Evolutionary conservation across 2,797 vertebrate species (phyloP).

Genomic region (Percopsis omiscomaycus): DNA sequence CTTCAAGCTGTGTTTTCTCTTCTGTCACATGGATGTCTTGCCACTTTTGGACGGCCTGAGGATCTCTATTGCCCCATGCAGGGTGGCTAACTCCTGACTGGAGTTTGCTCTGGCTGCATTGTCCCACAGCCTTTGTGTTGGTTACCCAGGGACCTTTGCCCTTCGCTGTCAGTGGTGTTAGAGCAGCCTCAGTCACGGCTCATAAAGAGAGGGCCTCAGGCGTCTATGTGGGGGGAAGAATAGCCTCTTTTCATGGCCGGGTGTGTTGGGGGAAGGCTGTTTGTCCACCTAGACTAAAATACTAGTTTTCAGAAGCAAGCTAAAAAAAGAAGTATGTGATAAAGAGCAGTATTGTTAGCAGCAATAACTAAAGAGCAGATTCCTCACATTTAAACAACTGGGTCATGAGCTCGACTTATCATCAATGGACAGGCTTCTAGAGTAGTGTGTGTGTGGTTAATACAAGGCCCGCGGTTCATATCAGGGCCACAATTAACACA

Average conservation of each 20-base stretch:
- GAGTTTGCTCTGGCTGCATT: slow-evolving; percentile 70
- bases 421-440: neutral
- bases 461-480: slow-evolving; percentile 21
- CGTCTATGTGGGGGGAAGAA: slow-evolving; percentile 67
- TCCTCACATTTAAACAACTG: slow-evolving; percentile 1
- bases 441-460: slow-evolving; percentile 5
- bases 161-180: slow-evolving; percentile 78
- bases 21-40: slow-evolving; percentile 15
- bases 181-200: slow-evolving; percentile 78
- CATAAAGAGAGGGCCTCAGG: slow-evolving; percentile 77
- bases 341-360: neutral
- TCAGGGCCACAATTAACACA: slow-evolving; percentile 20
- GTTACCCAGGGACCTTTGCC: slow-evolving; percentile 80
- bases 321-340: slow-evolving; percentile 22
- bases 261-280: slow-evolving; percentile 58
- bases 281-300: slow-evolving; percentile 43
- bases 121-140: slow-evolving; percentile 75
- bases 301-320: slow-evolving; percentile 34
- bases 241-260: slow-evolving; percentile 64
- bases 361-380: neutral
- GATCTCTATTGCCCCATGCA: slow-evolving; percentile 44
- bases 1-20: neutral
- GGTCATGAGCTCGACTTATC: neutral
- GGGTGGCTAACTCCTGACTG: slow-evolving; percentile 47
- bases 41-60: slow-evolving; percentile 29